Base-by-base conservation (phyloP, 2,888 invertebrate species). In the Papilio elwesi region DNA sequence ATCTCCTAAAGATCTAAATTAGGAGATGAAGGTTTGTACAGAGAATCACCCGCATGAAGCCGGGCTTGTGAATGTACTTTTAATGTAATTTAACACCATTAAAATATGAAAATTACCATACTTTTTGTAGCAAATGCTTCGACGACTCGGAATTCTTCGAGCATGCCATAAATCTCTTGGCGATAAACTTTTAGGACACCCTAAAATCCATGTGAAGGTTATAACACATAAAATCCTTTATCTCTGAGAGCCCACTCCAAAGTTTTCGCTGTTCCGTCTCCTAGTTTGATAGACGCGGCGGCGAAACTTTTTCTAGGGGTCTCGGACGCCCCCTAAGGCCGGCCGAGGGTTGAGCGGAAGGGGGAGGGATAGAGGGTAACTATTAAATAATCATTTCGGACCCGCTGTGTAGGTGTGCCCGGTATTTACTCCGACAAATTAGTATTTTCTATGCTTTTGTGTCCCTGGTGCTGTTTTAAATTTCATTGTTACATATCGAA, bases 361-460 rank as follows among this genome's bases (percentile, higher is more conserved):
- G 82, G 84, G 84, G 57, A 66, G 71, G 66, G 69, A 73, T 73
- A 73, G 73, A 81, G 86, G 84, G 83, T 82, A 87, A 87, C 88
- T 89, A 90, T 90, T 90, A 90, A 90, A 90, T 90, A 90, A 90
- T 90, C 88, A 91, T 90, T 90, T 87, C 83, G 87, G 83, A 83
- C 84, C 82, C 85, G 85, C 81, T 81, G 83, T 78, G 83, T 87
- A 87, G 86, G 85, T 86, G 87, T 83, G 85, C 83, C 84, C 81
- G 82, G 84, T 87, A 87, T 86, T 87, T 88, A 85, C 84, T 85
- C 80, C 80, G 78, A 79, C 83, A 82, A 88, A 88, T 87, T 87
- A 89, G 85, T 83, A 77, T 80, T 79, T 74, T 78, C 79, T 75
- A 75, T 77, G 77, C 69, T 75, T 77, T 77, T 80, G 78, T 55